Evolutionary conservation across 2,888 invertebrate species (phyloP).

Genomic region (Brachyptera putata): DNA sequence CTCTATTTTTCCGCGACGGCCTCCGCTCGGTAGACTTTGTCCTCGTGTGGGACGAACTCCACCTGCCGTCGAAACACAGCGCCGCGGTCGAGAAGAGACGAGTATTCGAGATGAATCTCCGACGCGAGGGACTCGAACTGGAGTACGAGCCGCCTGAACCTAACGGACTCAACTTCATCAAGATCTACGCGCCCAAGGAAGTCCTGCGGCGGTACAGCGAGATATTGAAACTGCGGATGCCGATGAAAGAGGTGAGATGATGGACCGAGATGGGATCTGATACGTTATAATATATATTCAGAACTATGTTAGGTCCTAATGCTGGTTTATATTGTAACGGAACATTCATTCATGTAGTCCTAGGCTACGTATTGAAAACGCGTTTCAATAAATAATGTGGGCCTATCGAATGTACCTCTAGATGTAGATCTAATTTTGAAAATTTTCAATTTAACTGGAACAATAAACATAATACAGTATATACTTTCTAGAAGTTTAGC

Average conservation of each 20-base stretch:
- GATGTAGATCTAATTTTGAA: too few relatives aligned
- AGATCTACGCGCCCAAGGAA: slow-evolving; percentile 81
- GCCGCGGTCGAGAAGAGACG: slow-evolving; percentile 49
- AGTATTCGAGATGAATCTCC: slow-evolving; percentile 67
- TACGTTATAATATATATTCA: too few relatives aligned
- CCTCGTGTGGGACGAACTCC: slow-evolving; percentile 65
- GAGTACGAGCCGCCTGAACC: slow-evolving; percentile 64
- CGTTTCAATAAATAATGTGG: too few relatives aligned
- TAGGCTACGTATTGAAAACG: too few relatives aligned
- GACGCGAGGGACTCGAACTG: slow-evolving; percentile 67
- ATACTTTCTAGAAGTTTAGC: too few relatives aligned
- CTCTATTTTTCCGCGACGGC: slow-evolving; percentile 58
- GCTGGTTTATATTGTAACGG: too few relatives aligned
- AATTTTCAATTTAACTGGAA: too few relatives aligned
- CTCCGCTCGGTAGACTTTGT: slow-evolving; percentile 71
- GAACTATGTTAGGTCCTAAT: too few relatives aligned
- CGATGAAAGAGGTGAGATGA: slow-evolving; percentile 82
- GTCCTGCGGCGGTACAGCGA: slow-evolving; percentile 85
- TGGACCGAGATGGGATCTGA: too few relatives aligned
- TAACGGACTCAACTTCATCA: slow-evolving; percentile 72
- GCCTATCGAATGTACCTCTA: too few relatives aligned
- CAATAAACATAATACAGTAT: too few relatives aligned
- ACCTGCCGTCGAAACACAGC: slow-evolving; percentile 40
- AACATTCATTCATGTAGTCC: too few relatives aligned
- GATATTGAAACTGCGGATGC: slow-evolving; percentile 86